Conservation (phyloP, 1,140 invertebrate species). For the Oppia nitens region DNA sequence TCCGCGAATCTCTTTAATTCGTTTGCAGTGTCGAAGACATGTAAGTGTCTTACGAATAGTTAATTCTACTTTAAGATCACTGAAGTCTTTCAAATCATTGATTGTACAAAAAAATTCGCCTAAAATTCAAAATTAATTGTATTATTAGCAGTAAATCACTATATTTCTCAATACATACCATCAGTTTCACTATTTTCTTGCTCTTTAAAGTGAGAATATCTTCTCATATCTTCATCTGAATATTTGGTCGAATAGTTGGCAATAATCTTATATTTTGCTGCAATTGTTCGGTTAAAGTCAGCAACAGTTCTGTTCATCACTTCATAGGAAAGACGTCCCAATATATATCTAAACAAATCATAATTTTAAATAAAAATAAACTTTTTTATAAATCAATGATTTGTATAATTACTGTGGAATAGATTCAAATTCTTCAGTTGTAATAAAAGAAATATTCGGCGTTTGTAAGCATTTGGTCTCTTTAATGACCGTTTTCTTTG, state of each 20-base stretch:
- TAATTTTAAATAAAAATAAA: constrained; percentile 1
- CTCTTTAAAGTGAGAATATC: constrained; percentile 8
- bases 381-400: background rate
- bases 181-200: constrained; percentile 14
- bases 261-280: constrained; percentile 10
- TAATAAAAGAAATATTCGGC: background rate
- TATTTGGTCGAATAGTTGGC: background rate
- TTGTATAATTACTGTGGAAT: constrained; percentile 2
- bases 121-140: constrained; percentile 2
- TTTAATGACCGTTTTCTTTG: background rate
- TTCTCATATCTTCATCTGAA: constrained; percentile 8
- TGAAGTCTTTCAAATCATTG: constrained; percentile 14
- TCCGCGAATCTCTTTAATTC: constrained; percentile 17
- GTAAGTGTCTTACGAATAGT: constrained; percentile 9
- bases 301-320: background rate
- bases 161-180: background rate
- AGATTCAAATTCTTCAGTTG: constrained; percentile 7
- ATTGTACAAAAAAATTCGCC: constrained; percentile 9
- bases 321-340: constrained; percentile 8
- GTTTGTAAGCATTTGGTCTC: background rate
- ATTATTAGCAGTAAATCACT: background rate
- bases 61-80: constrained; percentile 9
- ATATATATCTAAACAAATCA: constrained; percentile 13
- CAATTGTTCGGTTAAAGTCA: constrained; percentile 11
- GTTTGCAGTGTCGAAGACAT: constrained; percentile 15